Percentiles rank a stretch among this genome's conserved stretches.
Evolutionary conservation across 2,888 invertebrate genomes (phyloP).

Genomic region (Nebria salina): DNA sequence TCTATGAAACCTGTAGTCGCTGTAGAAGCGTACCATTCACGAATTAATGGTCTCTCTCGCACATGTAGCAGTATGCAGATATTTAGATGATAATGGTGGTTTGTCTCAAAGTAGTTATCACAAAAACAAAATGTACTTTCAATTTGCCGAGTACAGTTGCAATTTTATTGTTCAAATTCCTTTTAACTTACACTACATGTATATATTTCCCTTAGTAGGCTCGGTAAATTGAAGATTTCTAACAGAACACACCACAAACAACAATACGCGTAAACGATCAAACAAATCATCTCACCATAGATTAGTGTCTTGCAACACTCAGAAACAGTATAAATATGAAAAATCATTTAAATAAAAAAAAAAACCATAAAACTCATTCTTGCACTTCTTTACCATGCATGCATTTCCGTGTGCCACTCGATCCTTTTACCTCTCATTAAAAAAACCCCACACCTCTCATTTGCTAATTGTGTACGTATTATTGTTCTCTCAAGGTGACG

Average conservation of each 20-base stretch:
- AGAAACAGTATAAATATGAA: constrained; percentile 1
- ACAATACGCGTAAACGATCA: not conserved
- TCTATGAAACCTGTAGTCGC: not conserved
- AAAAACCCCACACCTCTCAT: constrained; percentile 10
- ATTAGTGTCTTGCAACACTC: constrained; percentile 1
- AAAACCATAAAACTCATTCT: not conserved
- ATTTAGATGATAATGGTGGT: not conserved
- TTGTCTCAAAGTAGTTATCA: not conserved
- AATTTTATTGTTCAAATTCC: not conserved
- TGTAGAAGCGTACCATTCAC: not conserved
- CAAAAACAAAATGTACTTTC: not conserved
- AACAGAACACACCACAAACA: not conserved
- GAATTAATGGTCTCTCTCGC: not conserved
- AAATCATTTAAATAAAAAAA: constrained; percentile 1
- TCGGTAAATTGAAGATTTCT: not conserved
- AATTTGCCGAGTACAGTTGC: not conserved
- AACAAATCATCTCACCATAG: not conserved
- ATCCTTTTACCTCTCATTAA: not conserved
- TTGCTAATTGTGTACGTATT: constrained; percentile 55
- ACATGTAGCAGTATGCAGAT: constrained; percentile 1
- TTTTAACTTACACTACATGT: not conserved
- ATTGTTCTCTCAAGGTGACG: constrained; percentile 66
- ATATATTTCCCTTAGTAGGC: not conserved
- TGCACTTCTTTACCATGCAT: constrained; percentile 18
- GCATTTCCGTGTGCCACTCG: constrained; percentile 6